These are phyloP conservation scores for Tachina lurida DNA, from an alignment of 2,888 invertebrate genomes.

Conservation along the genomic window DNA sequence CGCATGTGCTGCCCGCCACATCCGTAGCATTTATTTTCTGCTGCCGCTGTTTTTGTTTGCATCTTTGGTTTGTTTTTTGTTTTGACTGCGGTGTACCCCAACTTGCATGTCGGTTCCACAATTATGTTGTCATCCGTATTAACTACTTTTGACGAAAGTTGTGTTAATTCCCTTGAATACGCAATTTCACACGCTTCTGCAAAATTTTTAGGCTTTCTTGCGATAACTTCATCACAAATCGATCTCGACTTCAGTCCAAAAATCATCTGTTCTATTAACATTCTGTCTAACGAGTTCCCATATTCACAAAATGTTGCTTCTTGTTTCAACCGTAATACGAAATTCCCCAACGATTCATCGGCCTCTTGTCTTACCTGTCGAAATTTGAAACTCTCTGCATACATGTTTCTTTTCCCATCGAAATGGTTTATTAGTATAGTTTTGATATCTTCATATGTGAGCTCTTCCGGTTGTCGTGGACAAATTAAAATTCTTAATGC, in stretches of 20 bases:
- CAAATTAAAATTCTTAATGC: too few relatives aligned
- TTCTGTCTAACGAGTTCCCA: neutral
- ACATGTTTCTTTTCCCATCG: neutral
- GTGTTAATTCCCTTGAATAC: constrained; percentile 2
- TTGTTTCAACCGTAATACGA: constrained; percentile 56
- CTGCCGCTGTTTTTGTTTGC: too few relatives aligned
- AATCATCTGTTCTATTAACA: constrained; percentile 23
- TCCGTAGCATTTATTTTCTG: too few relatives aligned
- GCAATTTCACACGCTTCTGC: constrained; percentile 26
- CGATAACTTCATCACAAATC: constrained; percentile 20
- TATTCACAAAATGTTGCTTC: constrained; percentile 57
- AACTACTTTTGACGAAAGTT: neutral
- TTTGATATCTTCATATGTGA: neutral
- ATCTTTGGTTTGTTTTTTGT: too few relatives aligned
- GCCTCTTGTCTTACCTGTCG: constrained; percentile 19
- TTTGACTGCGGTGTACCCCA: too few relatives aligned
- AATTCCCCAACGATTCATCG: constrained; percentile 53
- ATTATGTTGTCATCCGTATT: neutral
- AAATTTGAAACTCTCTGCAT: constrained; percentile 32
- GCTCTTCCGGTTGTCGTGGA: neutral
- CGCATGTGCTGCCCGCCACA: too few relatives aligned
- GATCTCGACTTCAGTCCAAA: constrained; percentile 1
- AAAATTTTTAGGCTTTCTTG: neutral
- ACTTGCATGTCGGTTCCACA: neutral
- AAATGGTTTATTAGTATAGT: neutral